phyloP scores from a whole-genome alignment of 2,113 vertebrate genomes.

The Lethenteron camtschaticum region DNA sequence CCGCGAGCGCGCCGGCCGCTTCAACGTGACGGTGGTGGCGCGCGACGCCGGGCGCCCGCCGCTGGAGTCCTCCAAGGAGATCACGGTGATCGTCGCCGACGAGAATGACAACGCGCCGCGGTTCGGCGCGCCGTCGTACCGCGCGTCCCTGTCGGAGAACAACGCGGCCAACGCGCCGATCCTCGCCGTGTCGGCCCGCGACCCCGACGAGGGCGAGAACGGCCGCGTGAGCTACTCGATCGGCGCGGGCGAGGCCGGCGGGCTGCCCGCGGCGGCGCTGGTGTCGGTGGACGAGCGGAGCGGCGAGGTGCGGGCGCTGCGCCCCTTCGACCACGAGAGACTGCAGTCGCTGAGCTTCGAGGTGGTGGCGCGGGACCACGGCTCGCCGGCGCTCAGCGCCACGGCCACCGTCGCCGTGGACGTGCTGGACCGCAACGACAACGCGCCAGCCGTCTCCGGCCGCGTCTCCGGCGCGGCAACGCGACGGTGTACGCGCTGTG shows the following conservation, averaged over 20 bases:
- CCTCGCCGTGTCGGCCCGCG: conserved; percentile 67
- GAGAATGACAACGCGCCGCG: conserved; percentile 86
- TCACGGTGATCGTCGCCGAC: conserved; percentile 69
- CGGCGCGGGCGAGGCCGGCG: conserved; percentile 74
- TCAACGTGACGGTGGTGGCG: conserved; percentile 70
- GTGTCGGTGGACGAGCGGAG: conserved; percentile 94
- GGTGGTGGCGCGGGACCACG: conserved; percentile 55
- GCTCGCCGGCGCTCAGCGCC: conserved; percentile 39
- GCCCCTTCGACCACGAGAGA: conserved; percentile 89
- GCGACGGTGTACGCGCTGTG: conserved; percentile 61
- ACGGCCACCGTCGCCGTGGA: conserved; percentile 69
- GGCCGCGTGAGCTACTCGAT: conserved; percentile 67
- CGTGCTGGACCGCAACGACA: conserved; percentile 86
- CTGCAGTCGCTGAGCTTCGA: conserved; percentile 80
- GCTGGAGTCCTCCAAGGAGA: conserved; percentile 60
- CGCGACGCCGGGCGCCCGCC: conserved; percentile 53
- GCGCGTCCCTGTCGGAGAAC: conserved; percentile 86
- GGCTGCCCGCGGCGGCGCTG: conserved; percentile 91
- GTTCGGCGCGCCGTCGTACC: conserved; percentile 63
- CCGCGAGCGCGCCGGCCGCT: conserved; percentile 60
- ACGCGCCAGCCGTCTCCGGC: conserved; percentile 60
- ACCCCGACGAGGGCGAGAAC: conserved; percentile 66
- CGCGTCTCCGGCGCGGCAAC: conserved; percentile 60
- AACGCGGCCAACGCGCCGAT: conserved; percentile 92
- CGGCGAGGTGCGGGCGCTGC: conserved; percentile 70